Percentiles rank a stretch among this genome's conserved stretches.
phyloP scores from a whole-genome alignment of 2,113 vertebrate species.

The Guaruba guarouba region DNA sequence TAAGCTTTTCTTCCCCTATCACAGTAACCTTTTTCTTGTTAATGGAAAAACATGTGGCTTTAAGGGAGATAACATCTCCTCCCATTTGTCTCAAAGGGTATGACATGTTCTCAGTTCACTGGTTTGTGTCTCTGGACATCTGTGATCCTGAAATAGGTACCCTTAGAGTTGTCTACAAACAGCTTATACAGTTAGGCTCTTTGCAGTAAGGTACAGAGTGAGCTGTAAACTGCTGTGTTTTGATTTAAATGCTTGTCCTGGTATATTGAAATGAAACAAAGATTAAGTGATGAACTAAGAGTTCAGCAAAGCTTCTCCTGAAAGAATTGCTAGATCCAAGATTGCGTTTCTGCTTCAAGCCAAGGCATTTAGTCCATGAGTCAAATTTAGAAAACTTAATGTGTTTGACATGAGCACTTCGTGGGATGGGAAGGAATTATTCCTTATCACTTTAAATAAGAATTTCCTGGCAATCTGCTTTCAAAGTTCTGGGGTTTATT shows the following conservation, averaged over 20 bases:
- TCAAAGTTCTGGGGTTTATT: not conserved
- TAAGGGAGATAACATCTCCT: not conserved
- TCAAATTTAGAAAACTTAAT: not conserved
- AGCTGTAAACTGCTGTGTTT: not conserved
- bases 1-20: not conserved
- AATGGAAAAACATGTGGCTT: constrained; percentile 8
- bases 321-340: not conserved
- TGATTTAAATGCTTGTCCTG: not conserved
- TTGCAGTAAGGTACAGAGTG: not conserved
- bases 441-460: not conserved
- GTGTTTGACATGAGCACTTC: not conserved
- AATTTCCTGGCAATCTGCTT: not conserved
- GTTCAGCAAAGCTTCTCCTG: not conserved
- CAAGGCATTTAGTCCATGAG: not conserved
- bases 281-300: not conserved
- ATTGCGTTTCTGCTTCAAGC: not conserved
- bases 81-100: not conserved
- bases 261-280: not conserved
- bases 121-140: constrained; percentile 9
- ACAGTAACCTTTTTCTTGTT: not conserved
- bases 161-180: not conserved
- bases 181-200: not conserved
- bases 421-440: not conserved
- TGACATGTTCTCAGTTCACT: not conserved
- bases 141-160: constrained; percentile 19